Percentiles rank a stretch among this genome's conserved stretches.
Evolutionary conservation across 2,113 vertebrate genomes (phyloP).

Genomic region (Daphoenositta chrysoptera): DNA sequence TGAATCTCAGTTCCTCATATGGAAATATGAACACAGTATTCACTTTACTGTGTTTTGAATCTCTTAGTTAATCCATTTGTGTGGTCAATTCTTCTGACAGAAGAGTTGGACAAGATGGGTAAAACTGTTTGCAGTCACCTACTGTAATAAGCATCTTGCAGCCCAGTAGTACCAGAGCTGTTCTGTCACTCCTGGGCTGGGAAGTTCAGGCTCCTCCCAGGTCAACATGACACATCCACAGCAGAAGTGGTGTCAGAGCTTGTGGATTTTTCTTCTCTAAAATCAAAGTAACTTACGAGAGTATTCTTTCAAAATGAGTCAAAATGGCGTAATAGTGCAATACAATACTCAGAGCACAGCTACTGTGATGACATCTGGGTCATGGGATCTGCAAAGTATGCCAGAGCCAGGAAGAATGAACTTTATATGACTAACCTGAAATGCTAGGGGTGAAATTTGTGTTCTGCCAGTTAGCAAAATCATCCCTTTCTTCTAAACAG

Average conservation of each 20-base stretch:
- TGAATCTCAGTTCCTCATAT: not conserved
- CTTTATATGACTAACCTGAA: not conserved
- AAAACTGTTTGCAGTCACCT: not conserved
- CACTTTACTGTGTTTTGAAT: not conserved
- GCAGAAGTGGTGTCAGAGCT: not conserved
- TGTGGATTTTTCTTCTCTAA: not conserved
- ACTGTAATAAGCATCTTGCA: not conserved
- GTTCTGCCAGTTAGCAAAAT: not conserved
- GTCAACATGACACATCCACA: not conserved
- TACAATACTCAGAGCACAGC: not conserved
- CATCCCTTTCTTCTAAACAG: not conserved
- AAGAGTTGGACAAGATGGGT: not conserved
- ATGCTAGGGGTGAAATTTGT: not conserved
- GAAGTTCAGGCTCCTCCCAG: not conserved
- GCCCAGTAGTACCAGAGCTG: not conserved
- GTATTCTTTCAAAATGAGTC: not conserved
- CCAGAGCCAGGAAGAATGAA: not conserved
- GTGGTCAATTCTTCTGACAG: rapidly evolving
- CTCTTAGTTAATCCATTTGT: not conserved
- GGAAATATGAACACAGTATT: not conserved
- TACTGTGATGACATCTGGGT: not conserved
- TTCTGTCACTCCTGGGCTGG: not conserved
- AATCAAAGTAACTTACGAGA: not conserved
- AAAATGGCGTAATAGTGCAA: not conserved
- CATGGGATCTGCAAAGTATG: not conserved